A percentile compares a stretch with the other conserved stretches of the same genome.
Conservation (phyloP, 2,797 vertebrate species). For the Spinibarbus caldwelli region DNA sequence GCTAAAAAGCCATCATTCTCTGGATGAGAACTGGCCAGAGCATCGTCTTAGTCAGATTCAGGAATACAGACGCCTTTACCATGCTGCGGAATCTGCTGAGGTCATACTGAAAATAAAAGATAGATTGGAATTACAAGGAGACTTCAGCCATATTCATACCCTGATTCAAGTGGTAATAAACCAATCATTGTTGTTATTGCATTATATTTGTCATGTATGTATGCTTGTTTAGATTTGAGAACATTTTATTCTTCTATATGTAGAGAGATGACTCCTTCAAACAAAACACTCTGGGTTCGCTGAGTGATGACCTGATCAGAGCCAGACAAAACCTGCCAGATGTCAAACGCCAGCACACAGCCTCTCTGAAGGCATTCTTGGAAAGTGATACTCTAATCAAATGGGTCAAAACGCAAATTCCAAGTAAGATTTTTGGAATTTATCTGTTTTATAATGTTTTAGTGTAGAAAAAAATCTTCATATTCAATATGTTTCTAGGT, state of each 20-base stretch:
- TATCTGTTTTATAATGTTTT: not conserved
- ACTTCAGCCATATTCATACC: conserved; percentile 67
- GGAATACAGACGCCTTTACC: conserved; percentile 69
- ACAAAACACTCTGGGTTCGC: conserved; percentile 62
- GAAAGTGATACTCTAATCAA: conserved; percentile 65
- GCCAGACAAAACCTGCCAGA: conserved; percentile 66
- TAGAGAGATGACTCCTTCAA: conserved; percentile 71
- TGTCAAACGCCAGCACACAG: conserved; percentile 65
- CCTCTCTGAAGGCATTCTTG: conserved; percentile 73
- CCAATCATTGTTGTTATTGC: not conserved
- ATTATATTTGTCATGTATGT: not conserved
- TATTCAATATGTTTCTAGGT: conserved; percentile 58
- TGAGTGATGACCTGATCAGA: conserved; percentile 64
- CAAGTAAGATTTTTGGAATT: conserved; percentile 60
- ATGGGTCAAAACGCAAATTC: conserved; percentile 74
- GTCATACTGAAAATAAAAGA: conserved; percentile 66
- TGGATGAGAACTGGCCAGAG: conserved; percentile 61
- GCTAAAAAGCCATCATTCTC: not conserved
- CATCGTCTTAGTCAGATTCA: conserved; percentile 66
- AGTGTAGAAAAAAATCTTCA: not conserved
- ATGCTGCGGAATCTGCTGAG: conserved; percentile 68
- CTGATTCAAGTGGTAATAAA: conserved; percentile 74
- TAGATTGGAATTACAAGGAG: conserved; percentile 67
- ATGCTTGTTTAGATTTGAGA: not conserved
- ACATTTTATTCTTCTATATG: conserved; percentile 11